Percentiles rank a stretch among this genome's conserved stretches.
Evolutionary conservation across 2,113 vertebrate species (phyloP).

Genomic region (Carollia perspicillata): DNA sequence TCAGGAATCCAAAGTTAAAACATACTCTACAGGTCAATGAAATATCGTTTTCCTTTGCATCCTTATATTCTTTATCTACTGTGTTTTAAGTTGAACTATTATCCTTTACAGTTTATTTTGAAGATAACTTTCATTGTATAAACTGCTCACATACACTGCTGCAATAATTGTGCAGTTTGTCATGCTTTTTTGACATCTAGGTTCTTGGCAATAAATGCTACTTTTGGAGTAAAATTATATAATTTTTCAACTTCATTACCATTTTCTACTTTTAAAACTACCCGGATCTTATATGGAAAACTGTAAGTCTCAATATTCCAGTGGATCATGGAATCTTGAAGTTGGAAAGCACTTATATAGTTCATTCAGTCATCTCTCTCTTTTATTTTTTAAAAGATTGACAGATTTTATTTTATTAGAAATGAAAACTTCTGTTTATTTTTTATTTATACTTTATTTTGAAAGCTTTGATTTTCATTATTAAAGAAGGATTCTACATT

Average conservation of each 20-base stretch:
- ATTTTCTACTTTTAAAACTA: constrained; percentile 15
- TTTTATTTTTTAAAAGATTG: too few species aligned
- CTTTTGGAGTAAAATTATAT: neutral
- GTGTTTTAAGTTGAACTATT: neutral
- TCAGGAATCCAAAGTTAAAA: neutral
- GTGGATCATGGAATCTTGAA: neutral
- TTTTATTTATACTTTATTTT: neutral
- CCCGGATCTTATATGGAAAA: neutral
- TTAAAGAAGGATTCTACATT: neutral
- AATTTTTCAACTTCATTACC: neutral
- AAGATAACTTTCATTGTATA: neutral
- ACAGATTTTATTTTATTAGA: too few species aligned
- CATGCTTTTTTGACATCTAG: neutral
- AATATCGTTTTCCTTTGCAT: neutral
- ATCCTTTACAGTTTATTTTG: neutral
- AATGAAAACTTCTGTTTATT: too few species aligned
- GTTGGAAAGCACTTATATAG: neutral
- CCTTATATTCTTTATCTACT: neutral
- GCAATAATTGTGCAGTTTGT: neutral
- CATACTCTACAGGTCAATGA: neutral
- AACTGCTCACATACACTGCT: neutral
- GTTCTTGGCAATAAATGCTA: neutral
- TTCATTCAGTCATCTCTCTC: neutral
- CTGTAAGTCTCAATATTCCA: neutral
- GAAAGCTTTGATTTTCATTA: constrained; percentile 6